Evolutionary conservation across 2,113 vertebrate species (phyloP).

Genomic region (Hippocampus mohnikei): DNA sequence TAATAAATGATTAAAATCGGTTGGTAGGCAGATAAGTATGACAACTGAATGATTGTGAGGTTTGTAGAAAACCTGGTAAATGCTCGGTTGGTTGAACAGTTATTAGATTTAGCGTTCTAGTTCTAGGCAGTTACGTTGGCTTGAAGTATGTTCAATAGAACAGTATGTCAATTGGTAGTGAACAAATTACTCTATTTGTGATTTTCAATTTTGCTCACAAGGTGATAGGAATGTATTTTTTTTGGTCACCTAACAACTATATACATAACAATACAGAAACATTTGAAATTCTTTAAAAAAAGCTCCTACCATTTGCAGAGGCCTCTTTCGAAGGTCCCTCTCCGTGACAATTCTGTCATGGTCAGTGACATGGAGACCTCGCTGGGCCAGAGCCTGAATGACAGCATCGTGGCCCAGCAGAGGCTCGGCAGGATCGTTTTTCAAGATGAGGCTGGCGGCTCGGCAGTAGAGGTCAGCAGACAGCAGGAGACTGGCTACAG

Average conservation of each 20-base stretch:
- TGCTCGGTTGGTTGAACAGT: no score
- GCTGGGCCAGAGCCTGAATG: conserved; percentile 92
- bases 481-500: conserved; percentile 86
- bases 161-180: not conserved
- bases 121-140: no score
- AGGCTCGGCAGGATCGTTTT: conserved; percentile 84
- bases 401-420: conserved; percentile 91
- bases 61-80: no score
- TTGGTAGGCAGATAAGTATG: no score
- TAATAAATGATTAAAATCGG: not conserved
- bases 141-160: no score
- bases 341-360: conserved; percentile 92
- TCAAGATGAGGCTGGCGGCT: conserved; percentile 89
- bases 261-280: not conserved
- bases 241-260: not conserved
- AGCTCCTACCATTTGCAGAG: conserved; percentile 91
- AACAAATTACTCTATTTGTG: not conserved
- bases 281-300: not conserved
- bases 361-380: conserved; percentile 93
- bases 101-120: no score
- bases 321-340: conserved; percentile 89
- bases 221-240: no score
- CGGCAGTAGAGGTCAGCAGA: conserved; percentile 95
- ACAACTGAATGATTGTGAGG: no score
- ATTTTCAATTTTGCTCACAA: no score